Evolutionary conservation across 2,797 vertebrate genomes (phyloP).

Genomic region (Sternotherus odoratus): DNA sequence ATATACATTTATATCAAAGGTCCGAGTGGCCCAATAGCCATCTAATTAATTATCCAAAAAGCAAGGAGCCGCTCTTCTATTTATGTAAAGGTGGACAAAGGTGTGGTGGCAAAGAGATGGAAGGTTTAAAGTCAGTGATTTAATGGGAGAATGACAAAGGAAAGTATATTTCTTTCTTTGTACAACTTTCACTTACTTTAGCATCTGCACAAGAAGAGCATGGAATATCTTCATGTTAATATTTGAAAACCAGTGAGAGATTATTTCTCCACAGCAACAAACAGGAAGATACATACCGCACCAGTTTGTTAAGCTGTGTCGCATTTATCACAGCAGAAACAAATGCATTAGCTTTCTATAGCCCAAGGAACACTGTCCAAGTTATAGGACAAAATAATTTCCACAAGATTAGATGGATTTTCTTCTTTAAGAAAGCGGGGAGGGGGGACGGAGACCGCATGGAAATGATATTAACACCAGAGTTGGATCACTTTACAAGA

Average conservation of each 20-base stretch:
- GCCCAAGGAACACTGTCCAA: background rate
- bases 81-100: background rate
- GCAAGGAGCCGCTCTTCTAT: background rate
- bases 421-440: background rate
- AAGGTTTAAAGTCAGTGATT: background rate
- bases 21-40: background rate
- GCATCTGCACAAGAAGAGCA: background rate
- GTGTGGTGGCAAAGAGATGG: background rate
- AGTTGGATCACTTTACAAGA: background rate
- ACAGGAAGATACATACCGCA: background rate
- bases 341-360: background rate
- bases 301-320: background rate
- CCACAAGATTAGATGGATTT: background rate
- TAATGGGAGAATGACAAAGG: background rate
- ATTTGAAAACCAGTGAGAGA: background rate
- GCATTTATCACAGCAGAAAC: background rate
- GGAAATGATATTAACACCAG: background rate
- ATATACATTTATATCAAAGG: background rate
- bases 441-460: background rate
- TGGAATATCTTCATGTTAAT: background rate
- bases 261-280: background rate
- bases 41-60: background rate
- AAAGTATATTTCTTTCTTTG: background rate
- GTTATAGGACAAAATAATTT: slow-evolving; percentile 4
- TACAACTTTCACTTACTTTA: background rate